Evolutionary conservation across 2,797 vertebrate genomes (phyloP).

Genomic region (Mormyrops attenuatus): DNA sequence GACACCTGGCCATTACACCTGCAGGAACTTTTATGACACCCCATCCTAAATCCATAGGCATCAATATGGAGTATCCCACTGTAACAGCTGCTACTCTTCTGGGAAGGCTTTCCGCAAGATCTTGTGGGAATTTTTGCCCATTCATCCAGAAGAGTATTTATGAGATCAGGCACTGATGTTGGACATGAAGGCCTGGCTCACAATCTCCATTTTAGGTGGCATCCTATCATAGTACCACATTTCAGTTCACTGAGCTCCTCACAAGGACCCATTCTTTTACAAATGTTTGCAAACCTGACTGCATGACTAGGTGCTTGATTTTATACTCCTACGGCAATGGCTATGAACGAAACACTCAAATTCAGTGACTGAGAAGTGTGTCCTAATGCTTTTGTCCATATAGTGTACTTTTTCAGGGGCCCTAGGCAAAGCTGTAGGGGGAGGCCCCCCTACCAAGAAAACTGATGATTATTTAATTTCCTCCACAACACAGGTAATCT

Average conservation of each 20-base stretch:
- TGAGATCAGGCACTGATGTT: background rate
- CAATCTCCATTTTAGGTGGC: background rate
- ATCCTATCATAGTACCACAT: background rate
- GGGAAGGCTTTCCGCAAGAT: background rate
- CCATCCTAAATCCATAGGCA: background rate
- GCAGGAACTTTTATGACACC: background rate
- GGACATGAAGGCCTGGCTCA: background rate
- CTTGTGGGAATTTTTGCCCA: background rate
- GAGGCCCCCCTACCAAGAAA: background rate
- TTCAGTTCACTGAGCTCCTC: background rate
- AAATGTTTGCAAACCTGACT: background rate
- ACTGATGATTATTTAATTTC: background rate
- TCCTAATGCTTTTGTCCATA: background rate
- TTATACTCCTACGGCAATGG: background rate
- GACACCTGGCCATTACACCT: background rate
- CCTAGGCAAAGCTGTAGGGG: background rate
- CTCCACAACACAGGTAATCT: background rate
- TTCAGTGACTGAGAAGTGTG: background rate
- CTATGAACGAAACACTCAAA: background rate
- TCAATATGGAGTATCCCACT: background rate
- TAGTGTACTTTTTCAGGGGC: background rate
- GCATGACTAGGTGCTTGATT: background rate
- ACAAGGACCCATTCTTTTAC: background rate
- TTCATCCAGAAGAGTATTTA: background rate
- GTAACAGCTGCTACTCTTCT: background rate